Evolutionary conservation across 2,797 vertebrate species (phyloP), one percentile per base, ranked within the genome.

Genomic region (Lepus oiostolus): DNA sequence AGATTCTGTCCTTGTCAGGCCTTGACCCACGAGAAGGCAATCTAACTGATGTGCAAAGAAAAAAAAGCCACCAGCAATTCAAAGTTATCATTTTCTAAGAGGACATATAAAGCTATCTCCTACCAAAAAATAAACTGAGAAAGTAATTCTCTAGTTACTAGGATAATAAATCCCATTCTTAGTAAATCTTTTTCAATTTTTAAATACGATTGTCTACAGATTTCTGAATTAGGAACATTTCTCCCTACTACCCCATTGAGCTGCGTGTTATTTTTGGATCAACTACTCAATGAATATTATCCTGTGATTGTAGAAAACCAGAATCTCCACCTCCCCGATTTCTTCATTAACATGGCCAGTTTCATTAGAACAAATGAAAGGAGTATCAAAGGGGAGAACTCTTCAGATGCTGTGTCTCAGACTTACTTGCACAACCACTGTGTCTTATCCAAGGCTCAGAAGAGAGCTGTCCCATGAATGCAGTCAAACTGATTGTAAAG

Each of bases 241-340:
- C 86, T 95, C 75, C 72, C 32, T 77, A 32, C 30, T 94, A 89
- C 58, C 50, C 30, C 52, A 91, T 89, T 86, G 94, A 82, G 58
- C 74, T 90, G 83, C 60, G 38, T 88, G 35, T 94, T 93, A 83
- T 92, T 93, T 97, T 93, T 76, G 81, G 72, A 89, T 90, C 10
- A 80, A 65, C n/a, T 85, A 80, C 71, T 91, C 93, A 97, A 95
- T 94, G 32, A 96, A 28, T 88, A 94, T 88, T 88, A 92, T 85
- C 38, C 77, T 81, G 42, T n/a, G 38, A 62, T 90, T 85, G 93
- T 19, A 62, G 30, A 89, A 96, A 97, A 52, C 50, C 52, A 87
- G 62, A 81, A 93, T 76, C 81, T 89, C 74, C 81, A 63, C 52
- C 22, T 68, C 24, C 85, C 85, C 19, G 13, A 70, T 72, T 81